These are phyloP conservation scores for Ornithoptera priamus DNA, from an alignment of 2,888 invertebrate species.

Conservation along the genomic window DNA sequence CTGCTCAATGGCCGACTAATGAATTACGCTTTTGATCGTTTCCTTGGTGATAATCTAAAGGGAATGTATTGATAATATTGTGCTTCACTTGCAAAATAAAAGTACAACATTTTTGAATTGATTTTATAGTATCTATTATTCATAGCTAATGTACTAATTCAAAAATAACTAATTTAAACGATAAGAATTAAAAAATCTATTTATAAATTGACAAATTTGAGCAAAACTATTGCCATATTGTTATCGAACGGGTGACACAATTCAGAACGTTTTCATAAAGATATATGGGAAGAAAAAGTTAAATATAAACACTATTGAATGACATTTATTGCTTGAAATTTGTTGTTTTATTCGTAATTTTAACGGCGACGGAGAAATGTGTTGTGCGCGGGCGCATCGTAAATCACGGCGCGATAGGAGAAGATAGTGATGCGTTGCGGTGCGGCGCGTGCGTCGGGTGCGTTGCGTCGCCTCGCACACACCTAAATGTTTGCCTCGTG, in stretches of 20 bases:
- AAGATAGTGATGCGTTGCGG: slow-evolving; percentile 64
- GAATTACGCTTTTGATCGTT: slow-evolving; percentile 64
- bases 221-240: background rate
- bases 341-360: slow-evolving; percentile 44
- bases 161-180: background rate
- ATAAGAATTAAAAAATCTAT: too few species aligned
- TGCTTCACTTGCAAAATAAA: background rate
- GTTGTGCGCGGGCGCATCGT: slow-evolving; percentile 59
- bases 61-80: slow-evolving; percentile 40
- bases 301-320: slow-evolving; percentile 7
- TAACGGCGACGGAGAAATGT: slow-evolving; percentile 47
- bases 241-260: background rate
- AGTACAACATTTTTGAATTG: too few species aligned
- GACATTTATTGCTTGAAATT: slow-evolving; percentile 39
- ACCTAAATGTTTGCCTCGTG: slow-evolving; percentile 15
- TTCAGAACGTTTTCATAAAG: background rate
- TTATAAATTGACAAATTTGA: background rate
- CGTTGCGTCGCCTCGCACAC: slow-evolving; percentile 27
- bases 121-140: background rate
- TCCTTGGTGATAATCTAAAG: slow-evolving; percentile 66
- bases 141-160: background rate
- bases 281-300: background rate
- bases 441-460: slow-evolving; percentile 38
- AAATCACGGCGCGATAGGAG: slow-evolving; percentile 69
- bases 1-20: slow-evolving; percentile 71